Evolutionary conservation across 2,113 vertebrate species (phyloP).

Genomic region (Montifringilla adamsi): DNA sequence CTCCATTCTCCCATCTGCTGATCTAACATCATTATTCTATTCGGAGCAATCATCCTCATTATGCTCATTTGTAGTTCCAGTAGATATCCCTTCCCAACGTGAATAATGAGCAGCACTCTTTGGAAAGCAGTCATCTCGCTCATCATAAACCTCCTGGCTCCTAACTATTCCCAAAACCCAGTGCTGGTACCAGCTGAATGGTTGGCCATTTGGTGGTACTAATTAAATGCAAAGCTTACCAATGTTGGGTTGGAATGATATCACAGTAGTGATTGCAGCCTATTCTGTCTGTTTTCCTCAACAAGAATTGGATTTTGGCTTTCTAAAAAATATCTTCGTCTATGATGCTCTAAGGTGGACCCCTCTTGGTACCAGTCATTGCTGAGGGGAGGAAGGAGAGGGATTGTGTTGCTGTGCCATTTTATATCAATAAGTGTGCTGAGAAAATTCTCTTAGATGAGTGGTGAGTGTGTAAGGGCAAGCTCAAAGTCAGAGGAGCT

Average conservation of each 20-base stretch:
- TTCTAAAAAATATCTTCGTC: neutral
- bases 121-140: neutral
- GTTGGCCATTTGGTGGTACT: neutral
- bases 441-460: neutral
- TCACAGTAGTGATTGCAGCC: neutral
- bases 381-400: neutral
- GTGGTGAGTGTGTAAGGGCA: neutral
- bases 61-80: constrained; percentile 19
- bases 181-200: neutral
- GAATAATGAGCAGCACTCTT: neutral
- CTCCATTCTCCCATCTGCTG: constrained; percentile 28
- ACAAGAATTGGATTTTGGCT: neutral
- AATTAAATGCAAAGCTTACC: neutral
- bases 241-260: neutral
- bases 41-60: constrained; percentile 5
- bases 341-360: neutral
- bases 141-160: neutral
- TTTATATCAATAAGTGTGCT: neutral
- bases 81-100: neutral
- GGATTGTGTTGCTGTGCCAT: neutral
- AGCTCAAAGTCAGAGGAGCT: neutral
- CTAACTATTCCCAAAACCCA: neutral
- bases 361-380: neutral
- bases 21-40: neutral
- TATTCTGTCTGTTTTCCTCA: neutral